Evolutionary conservation across 2,888 invertebrate genomes (phyloP), one percentile per base, ranked within the genome.

Genomic region (Sisyra terminalis): DNA sequence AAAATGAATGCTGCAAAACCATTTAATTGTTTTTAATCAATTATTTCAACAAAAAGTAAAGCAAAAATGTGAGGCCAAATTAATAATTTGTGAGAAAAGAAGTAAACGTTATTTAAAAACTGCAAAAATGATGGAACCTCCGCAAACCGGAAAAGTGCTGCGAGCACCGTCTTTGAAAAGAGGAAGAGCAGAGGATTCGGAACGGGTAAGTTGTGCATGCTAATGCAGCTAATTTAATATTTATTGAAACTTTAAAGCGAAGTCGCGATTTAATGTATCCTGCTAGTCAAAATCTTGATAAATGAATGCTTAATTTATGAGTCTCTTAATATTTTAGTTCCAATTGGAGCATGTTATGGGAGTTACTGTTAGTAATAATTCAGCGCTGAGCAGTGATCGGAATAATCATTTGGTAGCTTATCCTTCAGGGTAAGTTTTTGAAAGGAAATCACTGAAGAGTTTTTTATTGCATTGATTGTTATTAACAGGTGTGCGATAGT

Each of bases 341-440:
- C 89, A 89, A 62, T 73, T 96, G 64, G 94, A 96, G 71, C 77
- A 80, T 56, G 92, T 96, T 45, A 73, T 94, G 55, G 96, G 96
- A 50, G 73, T 94, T 57, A 94, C 94, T n/a, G 89, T 92, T 45
- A 75, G 82, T 58, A 87, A 81, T 61, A 93, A 92, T 70, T 87
- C 93, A 50, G 87, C 89, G 15, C 71, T 96, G 53, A 86, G 84
- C 65, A 87, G 83, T 59, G 88, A 93, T 59, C 78, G 82, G 29
- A 78, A 80, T 58, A 81, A 82, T 47, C 90, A 92, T 56, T 71
- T 83, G 45, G 78, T 96, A 53, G 93, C 93, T 13, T 96, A 96
- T 73, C 92, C 94, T 44, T 94, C 94, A 53, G 94, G 94, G 94
- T 94, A 63, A 84, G 87, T 24, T 24, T 24, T 24, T 24, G 24